Base-by-base conservation (phyloP, 1,140 invertebrate genomes). In the Laodelphax striatellus region DNA sequence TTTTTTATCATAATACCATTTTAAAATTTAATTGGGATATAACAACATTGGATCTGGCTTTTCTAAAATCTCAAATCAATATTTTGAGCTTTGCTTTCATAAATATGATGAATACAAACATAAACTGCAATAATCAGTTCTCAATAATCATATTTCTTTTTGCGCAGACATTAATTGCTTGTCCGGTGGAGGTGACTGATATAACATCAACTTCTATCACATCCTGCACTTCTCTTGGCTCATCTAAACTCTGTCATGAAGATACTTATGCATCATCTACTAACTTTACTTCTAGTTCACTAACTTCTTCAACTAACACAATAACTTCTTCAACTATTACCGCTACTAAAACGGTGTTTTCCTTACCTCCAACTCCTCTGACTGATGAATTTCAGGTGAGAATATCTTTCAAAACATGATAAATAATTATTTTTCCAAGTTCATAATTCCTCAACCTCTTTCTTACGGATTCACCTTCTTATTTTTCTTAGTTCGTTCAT, bases 311-410 rank as follows among this genome's bases (percentile, higher is more conserved):
- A 31, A 11, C 22, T 57, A 31, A 16, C 5, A n/a, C 55, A 4
- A 8, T 11, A 21, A n/a, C 28, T 41, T 57, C 34, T 34, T 17
- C 34, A 42, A 22, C 55, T 41, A 42, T 57, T 3, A 38, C 22
- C 6, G 6, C 16, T 53, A 34, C 24, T 60, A 24, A 21, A 34
- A 28, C 50, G 34, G 34, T 38, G 34, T 53, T 67, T 42, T 24
- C 62, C n/a, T 55, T 67, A 34, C 66, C 66, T 62, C 64, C 66
- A 43, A 67, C 66, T 17, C 64, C 64, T 54, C 58, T 67, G 31
- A 64, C 63, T 60, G 57, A 56, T 55, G 64, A 62, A 53, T 62
- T 61, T 64, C 66, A 67, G 66, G 66, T 67, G 57, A 65, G 43
- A 21, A 38, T 41, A 43, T 43, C 34, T 19, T 42, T 54, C 44